These are phyloP conservation scores for Chionomys nivalis DNA, from an alignment of 2,113 vertebrate species.

Conservation along the genomic window DNA sequence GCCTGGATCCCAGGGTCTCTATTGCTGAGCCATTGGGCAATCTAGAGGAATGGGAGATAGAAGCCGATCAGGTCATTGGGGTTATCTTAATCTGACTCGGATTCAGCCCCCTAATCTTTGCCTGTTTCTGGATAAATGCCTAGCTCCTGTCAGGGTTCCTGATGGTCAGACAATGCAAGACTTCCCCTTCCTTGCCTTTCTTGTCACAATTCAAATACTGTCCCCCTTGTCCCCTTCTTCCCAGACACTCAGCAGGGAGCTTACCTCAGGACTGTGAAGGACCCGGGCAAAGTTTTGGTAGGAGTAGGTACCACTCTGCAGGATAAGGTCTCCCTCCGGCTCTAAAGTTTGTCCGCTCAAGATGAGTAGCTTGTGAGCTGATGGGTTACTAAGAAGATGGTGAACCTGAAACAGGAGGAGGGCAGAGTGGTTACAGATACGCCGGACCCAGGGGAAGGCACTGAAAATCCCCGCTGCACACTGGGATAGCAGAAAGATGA, in stretches of 20 bases:
- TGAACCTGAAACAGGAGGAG: slow-evolving; percentile 86
- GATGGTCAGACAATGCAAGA: not conserved
- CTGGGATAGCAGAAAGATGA: not conserved
- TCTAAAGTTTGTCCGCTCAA: slow-evolving; percentile 94
- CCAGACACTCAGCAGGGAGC: slow-evolving; percentile 40
- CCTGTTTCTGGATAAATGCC: not conserved
- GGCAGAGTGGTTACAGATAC: not conserved
- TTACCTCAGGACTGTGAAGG: slow-evolving; percentile 91
- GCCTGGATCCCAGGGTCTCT: slow-evolving; percentile 86
- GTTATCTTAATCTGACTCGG: not conserved
- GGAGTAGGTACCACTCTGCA: slow-evolving; percentile 93
- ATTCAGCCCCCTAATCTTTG: not conserved
- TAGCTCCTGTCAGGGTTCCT: not conserved
- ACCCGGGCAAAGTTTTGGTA: slow-evolving; percentile 92
- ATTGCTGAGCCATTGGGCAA: slow-evolving; percentile 90
- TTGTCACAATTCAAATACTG: not conserved
- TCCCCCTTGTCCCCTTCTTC: not conserved
- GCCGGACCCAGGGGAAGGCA: slow-evolving; percentile 4
- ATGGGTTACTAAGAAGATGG: slow-evolving; percentile 90
- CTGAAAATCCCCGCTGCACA: not conserved
- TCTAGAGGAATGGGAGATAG: slow-evolving; percentile 85
- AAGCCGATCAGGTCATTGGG: slow-evolving; percentile 61
- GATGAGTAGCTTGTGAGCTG: slow-evolving; percentile 92
- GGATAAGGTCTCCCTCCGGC: slow-evolving; percentile 91
- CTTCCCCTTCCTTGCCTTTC: not conserved